A percentile compares a stretch with the other conserved stretches of the same genome.
These are phyloP conservation scores for Synchiropus splendidus DNA, from an alignment of 2,113 vertebrate genomes.

Conservation along the genomic window DNA sequence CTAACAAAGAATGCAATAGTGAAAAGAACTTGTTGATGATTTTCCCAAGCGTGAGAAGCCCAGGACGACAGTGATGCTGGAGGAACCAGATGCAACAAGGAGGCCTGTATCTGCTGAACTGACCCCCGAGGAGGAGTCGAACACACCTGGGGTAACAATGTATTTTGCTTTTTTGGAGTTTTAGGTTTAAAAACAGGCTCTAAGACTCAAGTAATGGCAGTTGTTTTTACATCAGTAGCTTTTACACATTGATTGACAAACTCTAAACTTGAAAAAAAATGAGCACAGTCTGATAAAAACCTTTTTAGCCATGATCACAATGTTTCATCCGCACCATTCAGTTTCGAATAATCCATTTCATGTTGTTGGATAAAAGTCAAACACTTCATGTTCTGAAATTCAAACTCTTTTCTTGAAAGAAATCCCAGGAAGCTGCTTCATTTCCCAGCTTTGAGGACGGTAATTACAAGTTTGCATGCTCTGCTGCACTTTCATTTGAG, in stretches of 20 bases:
- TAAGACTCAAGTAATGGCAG: no score
- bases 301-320: no score
- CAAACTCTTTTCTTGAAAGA: conserved; percentile 45
- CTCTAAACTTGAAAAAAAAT: no score
- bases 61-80: conserved; percentile 53
- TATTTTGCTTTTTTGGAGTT: not conserved
- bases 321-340: no score
- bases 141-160: conserved; percentile 64
- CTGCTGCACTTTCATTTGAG: not conserved
- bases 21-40: conserved; percentile 22
- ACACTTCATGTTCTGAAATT: conserved; percentile 1
- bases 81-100: conserved; percentile 68
- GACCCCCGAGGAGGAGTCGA: conserved; percentile 69
- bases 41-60: conserved; percentile 33
- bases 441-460: conserved; percentile 98
- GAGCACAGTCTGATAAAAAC: no score
- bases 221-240: no score
- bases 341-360: no score
- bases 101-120: conserved; percentile 78
- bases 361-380: no score
- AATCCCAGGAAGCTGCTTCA: conserved; percentile 84
- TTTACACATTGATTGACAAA: no score
- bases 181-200: no score
- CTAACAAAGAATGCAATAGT: no score
- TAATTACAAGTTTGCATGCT: conserved; percentile 52